Conservation (phyloP, 2,797 vertebrate genomes). For the Lutjanus argentimaculatus region DNA sequence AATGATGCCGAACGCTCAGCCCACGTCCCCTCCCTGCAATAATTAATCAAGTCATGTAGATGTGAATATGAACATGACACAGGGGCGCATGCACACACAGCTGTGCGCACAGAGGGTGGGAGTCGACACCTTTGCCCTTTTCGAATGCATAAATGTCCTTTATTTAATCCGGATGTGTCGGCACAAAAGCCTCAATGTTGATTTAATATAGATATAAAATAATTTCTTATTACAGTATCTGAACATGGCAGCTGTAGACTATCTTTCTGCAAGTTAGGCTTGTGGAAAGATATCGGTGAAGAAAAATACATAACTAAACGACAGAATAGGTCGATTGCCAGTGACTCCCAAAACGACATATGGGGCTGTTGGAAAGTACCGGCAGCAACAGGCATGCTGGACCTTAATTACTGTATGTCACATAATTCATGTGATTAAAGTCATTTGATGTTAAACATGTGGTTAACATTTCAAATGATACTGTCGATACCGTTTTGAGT, state of each 20-base stretch:
- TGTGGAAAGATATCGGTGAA: neutral
- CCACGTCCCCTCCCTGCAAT: neutral
- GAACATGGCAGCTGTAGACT: neutral
- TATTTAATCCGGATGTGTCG: neutral
- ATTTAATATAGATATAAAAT: neutral
- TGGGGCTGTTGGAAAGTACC: too few species aligned
- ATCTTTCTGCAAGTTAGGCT: neutral
- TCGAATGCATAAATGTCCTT: neutral
- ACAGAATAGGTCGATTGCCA: too few species aligned
- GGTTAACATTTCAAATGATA: too few species aligned
- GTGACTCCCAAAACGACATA: too few species aligned
- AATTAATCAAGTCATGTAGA: conserved; percentile 51
- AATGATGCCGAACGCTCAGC: conserved; percentile 64
- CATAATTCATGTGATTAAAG: too few species aligned
- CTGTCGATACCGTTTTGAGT: too few species aligned
- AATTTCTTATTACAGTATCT: neutral
- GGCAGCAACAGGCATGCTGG: too few species aligned
- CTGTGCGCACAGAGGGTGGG: neutral
- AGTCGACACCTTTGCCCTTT: neutral
- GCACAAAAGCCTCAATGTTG: neutral
- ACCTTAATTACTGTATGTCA: too few species aligned
- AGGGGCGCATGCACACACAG: neutral
- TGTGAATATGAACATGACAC: conserved; percentile 34
- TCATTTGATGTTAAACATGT: too few species aligned
- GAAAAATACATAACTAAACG: too few species aligned